Conservation (phyloP, 23 tunicate species). For the Clavelina lepadiformis region DNA sequence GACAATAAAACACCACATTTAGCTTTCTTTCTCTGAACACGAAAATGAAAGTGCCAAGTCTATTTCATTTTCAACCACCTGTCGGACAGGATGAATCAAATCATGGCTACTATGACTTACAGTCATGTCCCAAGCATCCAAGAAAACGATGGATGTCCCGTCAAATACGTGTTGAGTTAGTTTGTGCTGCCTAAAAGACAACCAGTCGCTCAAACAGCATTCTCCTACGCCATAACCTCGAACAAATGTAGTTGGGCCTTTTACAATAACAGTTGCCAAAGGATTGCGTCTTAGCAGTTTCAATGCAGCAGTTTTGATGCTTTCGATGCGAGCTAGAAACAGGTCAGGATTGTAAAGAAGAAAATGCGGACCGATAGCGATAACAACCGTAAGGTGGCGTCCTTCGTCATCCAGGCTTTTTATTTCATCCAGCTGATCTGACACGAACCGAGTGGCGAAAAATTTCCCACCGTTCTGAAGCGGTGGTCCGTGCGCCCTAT, state of each 20-base stretch:
- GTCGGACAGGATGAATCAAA: constrained; percentile 29
- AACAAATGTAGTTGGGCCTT: constrained; percentile 5
- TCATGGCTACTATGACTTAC: constrained; percentile 20
- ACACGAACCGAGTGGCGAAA: constrained; percentile 3
- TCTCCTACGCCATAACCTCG: constrained; percentile 7
- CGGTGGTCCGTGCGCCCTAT: constrained; percentile 19
- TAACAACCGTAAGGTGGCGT: background rate
- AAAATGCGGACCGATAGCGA: constrained; percentile 20
- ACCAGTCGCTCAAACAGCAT: constrained; percentile 26
- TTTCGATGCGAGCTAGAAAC: constrained; percentile 1
- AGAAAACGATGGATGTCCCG: background rate
- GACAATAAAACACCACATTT: too few species aligned
- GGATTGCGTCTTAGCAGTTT: constrained; percentile 8
- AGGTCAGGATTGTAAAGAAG: constrained; percentile 8
- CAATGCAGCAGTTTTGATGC: constrained; percentile 4
- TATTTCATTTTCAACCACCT: constrained; percentile 19
- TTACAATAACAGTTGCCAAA: constrained; percentile 5
- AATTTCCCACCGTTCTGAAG: constrained; percentile 7
- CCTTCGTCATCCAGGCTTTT: constrained; percentile 3
- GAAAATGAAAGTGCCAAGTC: constrained; percentile 41
- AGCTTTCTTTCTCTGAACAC: constrained; percentile 7
- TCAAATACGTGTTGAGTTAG: background rate
- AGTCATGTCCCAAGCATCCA: constrained; percentile 21
- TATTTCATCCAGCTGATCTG: constrained; percentile 15
- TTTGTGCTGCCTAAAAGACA: constrained; percentile 2